These are phyloP conservation scores for Gymnoscopelus braueri DNA, from an alignment of 2,797 vertebrate genomes.

Conservation along the genomic window DNA sequence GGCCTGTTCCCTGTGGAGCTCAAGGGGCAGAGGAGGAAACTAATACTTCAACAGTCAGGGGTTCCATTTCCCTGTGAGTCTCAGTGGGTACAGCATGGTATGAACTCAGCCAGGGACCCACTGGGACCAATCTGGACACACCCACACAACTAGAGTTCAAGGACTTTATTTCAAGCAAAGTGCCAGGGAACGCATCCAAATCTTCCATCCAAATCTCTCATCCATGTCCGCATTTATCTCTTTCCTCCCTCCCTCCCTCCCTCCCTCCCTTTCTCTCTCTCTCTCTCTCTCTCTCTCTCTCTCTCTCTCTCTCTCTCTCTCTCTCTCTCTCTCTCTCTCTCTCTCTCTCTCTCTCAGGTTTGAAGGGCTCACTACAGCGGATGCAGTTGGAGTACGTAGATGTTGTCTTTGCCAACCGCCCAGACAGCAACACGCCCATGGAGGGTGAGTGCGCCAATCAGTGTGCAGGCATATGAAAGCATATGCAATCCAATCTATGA, in stretches of 20 bases:
- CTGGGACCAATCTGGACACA: too few species aligned
- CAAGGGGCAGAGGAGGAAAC: too few species aligned
- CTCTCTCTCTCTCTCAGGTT: slow-evolving; percentile 75
- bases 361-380: slow-evolving; percentile 94
- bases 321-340: slow-evolving; percentile 2
- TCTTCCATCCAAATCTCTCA: neutral
- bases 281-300: neutral
- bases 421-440: slow-evolving; percentile 97
- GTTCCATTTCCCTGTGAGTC: too few species aligned
- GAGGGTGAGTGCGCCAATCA: slow-evolving; percentile 86
- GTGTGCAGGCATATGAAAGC: neutral
- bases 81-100: neutral
- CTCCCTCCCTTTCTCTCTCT: slow-evolving; percentile 9
- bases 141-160: too few species aligned
- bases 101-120: too few species aligned
- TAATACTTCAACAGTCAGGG: too few species aligned
- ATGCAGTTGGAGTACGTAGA: slow-evolving; percentile 97
- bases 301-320: neutral
- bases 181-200: neutral
- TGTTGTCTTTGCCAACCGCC: slow-evolving; percentile 96
- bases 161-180: too few species aligned
- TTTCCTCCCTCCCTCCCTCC: neutral
- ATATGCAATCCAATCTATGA: too few species aligned
- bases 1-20: too few species aligned
- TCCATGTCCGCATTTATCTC: too few species aligned